A percentile compares a stretch with the other conserved stretches of the same genome.
phyloP scores from a whole-genome alignment of 92 coral and sea anemone genomes.

The Montipora capitata region DNA sequence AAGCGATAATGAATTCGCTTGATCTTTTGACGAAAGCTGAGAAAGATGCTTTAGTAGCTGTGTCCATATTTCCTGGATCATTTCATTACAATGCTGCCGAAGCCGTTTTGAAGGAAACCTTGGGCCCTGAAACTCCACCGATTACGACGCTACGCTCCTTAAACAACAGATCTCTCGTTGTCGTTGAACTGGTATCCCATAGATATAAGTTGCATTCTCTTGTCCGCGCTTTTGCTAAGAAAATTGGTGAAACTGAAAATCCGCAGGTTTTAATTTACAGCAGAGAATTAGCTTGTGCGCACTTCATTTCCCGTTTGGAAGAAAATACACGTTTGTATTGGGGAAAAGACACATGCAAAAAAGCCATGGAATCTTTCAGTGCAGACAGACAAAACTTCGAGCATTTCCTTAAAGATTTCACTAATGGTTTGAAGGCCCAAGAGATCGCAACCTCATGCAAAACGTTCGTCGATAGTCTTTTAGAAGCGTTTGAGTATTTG shows the following conservation, averaged over 20 bases:
- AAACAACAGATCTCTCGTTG: slow-evolving; percentile 19
- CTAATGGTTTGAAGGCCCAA: background rate
- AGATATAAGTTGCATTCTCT: slow-evolving; percentile 39
- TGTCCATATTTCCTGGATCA: slow-evolving; percentile 59
- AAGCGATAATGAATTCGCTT: slow-evolving; percentile 49
- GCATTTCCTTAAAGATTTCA: background rate
- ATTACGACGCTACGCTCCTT: slow-evolving; percentile 1
- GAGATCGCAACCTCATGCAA: background rate
- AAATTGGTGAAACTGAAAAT: background rate
- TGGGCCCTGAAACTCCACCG: background rate
- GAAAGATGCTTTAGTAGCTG: slow-evolving; percentile 21
- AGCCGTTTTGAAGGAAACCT: slow-evolving; percentile 12
- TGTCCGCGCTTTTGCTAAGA: slow-evolving; percentile 16
- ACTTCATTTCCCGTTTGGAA: slow-evolving; percentile 21
- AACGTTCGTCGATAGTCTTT: background rate
- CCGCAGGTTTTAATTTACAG: background rate
- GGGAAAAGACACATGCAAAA: slow-evolving; percentile 50
- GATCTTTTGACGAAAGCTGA: slow-evolving; percentile 4
- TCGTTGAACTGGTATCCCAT: background rate
- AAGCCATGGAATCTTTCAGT: slow-evolving; percentile 24
- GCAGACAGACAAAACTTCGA: slow-evolving; percentile 51
- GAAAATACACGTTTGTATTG: slow-evolving; percentile 11
- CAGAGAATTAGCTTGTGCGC: slow-evolving; percentile 13
- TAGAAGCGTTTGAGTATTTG: slow-evolving; percentile 24
- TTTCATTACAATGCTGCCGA: slow-evolving; percentile 58